Conservation (phyloP, 2,888 invertebrate species). For the Herminia tarsipennalis region DNA sequence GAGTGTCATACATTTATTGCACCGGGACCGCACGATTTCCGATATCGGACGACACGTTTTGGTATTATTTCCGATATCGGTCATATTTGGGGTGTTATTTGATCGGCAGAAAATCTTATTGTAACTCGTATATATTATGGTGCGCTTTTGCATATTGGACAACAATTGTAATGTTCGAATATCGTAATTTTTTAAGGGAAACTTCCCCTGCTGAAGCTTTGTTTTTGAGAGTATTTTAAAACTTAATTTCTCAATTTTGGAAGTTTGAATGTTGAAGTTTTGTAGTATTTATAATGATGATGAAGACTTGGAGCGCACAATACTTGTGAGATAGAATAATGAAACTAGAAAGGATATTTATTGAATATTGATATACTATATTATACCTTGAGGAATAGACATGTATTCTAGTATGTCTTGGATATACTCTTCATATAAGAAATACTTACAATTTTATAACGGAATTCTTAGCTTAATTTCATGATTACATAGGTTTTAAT, state of each 20-base stretch:
- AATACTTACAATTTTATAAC: conserved; percentile 35
- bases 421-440: conserved; percentile 41
- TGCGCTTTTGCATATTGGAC: conserved; percentile 22
- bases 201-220: conserved; percentile 27
- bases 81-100: conserved; percentile 9
- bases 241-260: conserved; percentile 30
- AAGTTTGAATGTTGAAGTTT: conserved; percentile 51
- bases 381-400: conserved; percentile 39
- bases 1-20: conserved; percentile 18
- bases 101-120: conserved; percentile 17
- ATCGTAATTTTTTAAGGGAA: conserved; percentile 18
- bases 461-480: conserved; percentile 5
- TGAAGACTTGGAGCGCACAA: conserved; percentile 82
- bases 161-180: conserved; percentile 25
- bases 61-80: no score
- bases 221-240: conserved; percentile 19
- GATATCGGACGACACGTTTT: no score
- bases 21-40: conserved; percentile 20
- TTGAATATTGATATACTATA: conserved; percentile 55
- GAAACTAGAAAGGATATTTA: conserved; percentile 62
- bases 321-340: conserved; percentile 76
- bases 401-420: conserved; percentile 41
- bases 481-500: conserved; percentile 6
- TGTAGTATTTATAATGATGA: conserved; percentile 65
- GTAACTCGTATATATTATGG: conserved; percentile 30